Evolutionary conservation across 2,797 vertebrate species (phyloP).

Genomic region (Halcyon smyrnensis): DNA sequence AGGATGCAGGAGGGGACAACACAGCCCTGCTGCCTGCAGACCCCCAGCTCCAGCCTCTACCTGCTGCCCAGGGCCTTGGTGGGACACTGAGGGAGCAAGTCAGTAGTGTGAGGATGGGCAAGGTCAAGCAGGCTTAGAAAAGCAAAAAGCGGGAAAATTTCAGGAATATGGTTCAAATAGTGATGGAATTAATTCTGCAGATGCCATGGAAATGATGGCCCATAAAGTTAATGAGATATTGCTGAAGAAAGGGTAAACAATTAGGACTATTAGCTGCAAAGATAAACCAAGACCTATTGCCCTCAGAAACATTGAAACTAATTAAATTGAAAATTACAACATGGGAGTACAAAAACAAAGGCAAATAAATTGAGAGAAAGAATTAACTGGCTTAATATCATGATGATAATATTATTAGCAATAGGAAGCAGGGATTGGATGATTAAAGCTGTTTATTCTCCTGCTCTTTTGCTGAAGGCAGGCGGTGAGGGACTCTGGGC

Average conservation of each 20-base stretch:
- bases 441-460: slow-evolving; percentile 62
- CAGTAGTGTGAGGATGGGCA: background rate
- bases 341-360: slow-evolving; percentile 60
- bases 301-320: slow-evolving; percentile 71
- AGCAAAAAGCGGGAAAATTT: background rate
- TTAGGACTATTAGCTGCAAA: slow-evolving; percentile 76
- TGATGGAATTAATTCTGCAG: slow-evolving; percentile 69
- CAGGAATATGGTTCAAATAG: background rate
- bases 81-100: background rate
- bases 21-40: background rate
- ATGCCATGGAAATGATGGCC: slow-evolving; percentile 62
- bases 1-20: background rate
- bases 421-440: background rate
- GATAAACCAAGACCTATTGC: slow-evolving; percentile 76
- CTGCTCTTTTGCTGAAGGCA: background rate
- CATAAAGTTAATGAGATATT: slow-evolving; percentile 82
- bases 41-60: background rate
- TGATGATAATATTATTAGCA: slow-evolving; percentile 69
- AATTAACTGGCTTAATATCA: slow-evolving; percentile 74
- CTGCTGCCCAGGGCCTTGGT: background rate
- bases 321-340: slow-evolving; percentile 81
- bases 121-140: background rate
- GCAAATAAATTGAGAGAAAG: slow-evolving; percentile 52
- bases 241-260: slow-evolving; percentile 78
- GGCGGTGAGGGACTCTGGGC: fast-evolving